Evolutionary conservation across 2,888 invertebrate species (phyloP).

Genomic region (Oscheius sp.): DNA sequence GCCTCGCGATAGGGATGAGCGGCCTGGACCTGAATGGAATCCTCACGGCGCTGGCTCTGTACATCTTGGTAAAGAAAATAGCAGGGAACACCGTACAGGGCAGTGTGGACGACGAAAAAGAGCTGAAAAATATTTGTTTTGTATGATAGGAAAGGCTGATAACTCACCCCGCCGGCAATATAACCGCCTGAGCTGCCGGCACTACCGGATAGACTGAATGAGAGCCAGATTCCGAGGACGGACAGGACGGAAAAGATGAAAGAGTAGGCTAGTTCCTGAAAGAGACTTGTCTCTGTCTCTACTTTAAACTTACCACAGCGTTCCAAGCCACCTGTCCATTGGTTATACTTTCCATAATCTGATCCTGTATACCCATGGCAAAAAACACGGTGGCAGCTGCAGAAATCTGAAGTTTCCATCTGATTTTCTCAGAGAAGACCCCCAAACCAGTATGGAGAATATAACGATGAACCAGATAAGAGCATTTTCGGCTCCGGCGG

Average conservation of each 20-base stretch:
- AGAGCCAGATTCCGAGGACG: conserved; percentile 67
- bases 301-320: conserved; percentile 54
- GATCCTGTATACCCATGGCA: conserved; percentile 65
- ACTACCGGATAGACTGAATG: conserved; percentile 65
- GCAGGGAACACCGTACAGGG: conserved; percentile 65
- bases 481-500: conserved; percentile 66
- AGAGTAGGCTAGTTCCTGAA: conserved; percentile 70
- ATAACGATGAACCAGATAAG: conserved; percentile 68
- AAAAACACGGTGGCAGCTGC: conserved; percentile 70
- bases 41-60: conserved; percentile 40
- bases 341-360: conserved; percentile 60
- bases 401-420: conserved; percentile 49
- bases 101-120: conserved; percentile 67
- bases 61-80: conserved; percentile 65
- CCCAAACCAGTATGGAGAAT: conserved; percentile 50
- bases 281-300: neutral
- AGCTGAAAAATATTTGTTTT: conserved; percentile 53
- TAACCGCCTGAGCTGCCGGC: conserved; percentile 67
- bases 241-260: conserved; percentile 65
- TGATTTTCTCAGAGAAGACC: neutral
- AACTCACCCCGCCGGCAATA: conserved; percentile 66
- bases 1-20: conserved; percentile 48
- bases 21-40: conserved; percentile 48
- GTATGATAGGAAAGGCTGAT: neutral
- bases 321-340: conserved; percentile 68